A percentile compares a stretch with the other conserved stretches of the same genome.
These are phyloP conservation scores for Gymnothorax javanicus DNA, from an alignment of 2,797 vertebrate species.

Conservation along the genomic window DNA sequence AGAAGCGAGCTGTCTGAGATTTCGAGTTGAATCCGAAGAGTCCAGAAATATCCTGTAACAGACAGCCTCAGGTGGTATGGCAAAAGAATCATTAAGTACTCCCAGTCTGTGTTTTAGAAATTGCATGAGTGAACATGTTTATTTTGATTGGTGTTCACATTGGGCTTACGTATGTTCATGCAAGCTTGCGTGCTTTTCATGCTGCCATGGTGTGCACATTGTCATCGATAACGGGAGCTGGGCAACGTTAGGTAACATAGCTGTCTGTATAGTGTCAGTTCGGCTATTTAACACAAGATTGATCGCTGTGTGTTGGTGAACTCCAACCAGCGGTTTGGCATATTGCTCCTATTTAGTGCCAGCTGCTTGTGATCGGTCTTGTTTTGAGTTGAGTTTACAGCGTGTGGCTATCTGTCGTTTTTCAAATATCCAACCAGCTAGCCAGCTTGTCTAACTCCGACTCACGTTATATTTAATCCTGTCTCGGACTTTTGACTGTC, in stretches of 20 bases:
- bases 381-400: not conserved
- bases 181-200: not conserved
- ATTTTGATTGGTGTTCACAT: not conserved
- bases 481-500: conserved; percentile 17
- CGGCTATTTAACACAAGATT: not conserved
- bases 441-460: too few relatives aligned
- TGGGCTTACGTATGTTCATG: conserved; percentile 23
- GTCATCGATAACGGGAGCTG: not conserved
- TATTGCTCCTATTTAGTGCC: not conserved
- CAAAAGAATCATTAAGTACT: not conserved
- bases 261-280: not conserved
- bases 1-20: conserved; percentile 15
- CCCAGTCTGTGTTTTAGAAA: not conserved
- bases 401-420: not conserved
- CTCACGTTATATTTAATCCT: not conserved
- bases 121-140: too few relatives aligned
- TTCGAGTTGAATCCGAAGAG: not conserved
- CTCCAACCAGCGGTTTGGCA: not conserved
- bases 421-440: not conserved
- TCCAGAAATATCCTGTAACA: not conserved
- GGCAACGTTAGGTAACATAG: not conserved
- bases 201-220: not conserved
- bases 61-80: not conserved
- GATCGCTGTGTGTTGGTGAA: not conserved
- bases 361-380: not conserved